These are phyloP conservation scores for Ispidina lecontei DNA, from an alignment of 2,797 vertebrate genomes.

Conservation along the genomic window DNA sequence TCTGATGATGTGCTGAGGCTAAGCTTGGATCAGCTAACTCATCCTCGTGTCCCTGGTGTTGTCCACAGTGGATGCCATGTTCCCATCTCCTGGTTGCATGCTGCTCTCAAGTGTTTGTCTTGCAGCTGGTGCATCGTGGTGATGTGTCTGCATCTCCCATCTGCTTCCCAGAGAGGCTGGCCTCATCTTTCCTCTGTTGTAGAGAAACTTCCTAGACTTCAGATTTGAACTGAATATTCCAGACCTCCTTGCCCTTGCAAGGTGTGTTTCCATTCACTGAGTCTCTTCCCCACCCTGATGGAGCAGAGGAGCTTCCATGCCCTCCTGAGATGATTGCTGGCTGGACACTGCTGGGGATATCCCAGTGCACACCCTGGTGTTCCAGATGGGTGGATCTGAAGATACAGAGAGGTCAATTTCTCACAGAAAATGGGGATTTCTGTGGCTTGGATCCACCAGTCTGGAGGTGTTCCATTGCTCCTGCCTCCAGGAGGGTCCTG, in stretches of 20 bases:
- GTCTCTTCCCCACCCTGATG: not conserved
- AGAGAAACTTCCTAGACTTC: not conserved
- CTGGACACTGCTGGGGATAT: not conserved
- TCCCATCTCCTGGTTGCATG: not conserved
- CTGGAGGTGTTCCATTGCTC: not conserved
- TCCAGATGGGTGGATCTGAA: constrained; percentile 36
- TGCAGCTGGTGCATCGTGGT: not conserved
- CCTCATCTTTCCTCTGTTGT: not conserved
- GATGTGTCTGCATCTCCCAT: not conserved
- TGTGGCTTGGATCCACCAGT: not conserved
- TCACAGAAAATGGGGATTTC: not conserved
- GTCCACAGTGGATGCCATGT: rapidly evolving
- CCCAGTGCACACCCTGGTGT: not conserved
- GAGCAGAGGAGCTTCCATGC: not conserved
- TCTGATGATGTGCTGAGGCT: not conserved
- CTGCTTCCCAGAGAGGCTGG: not conserved
- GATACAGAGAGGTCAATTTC: constrained; percentile 28
- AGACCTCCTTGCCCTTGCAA: not conserved
- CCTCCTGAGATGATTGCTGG: not conserved
- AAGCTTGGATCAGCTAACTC: not conserved
- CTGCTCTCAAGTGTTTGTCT: not conserved
- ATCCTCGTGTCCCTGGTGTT: not conserved
- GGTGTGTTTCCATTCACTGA: not conserved
- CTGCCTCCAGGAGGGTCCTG: not conserved
- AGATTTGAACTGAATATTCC: not conserved